Conservation (phyloP, 1,140 invertebrate genomes). For the Oreohelix idahoensis region DNA sequence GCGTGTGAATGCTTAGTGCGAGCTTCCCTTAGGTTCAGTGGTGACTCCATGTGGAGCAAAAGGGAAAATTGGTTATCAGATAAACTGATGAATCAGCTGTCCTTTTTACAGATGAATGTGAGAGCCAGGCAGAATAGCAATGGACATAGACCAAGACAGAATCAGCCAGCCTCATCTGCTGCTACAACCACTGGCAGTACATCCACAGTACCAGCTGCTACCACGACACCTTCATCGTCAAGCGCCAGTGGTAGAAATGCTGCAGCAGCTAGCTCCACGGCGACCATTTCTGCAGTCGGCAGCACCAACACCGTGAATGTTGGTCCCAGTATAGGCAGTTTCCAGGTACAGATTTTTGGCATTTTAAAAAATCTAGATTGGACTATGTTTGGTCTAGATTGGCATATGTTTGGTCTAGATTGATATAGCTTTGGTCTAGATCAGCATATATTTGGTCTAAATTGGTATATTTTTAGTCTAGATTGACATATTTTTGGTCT, state of each 20-base stretch:
- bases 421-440: too few relatives aligned
- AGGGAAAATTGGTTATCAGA: too few relatives aligned
- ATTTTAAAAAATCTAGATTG: too few relatives aligned
- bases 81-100: neutral
- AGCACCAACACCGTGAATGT: neutral
- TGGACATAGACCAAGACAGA: neutral
- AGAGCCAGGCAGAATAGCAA: constrained; percentile 27
- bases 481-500: too few relatives aligned
- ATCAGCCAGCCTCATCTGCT: neutral
- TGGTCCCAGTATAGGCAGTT: neutral
- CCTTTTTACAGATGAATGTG: constrained; percentile 32
- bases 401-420: too few relatives aligned
- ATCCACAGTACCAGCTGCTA: neutral
- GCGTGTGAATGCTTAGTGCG: too few relatives aligned
- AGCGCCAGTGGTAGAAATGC: neutral
- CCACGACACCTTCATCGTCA: neutral
- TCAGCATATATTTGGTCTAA: too few relatives aligned
- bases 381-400: too few relatives aligned
- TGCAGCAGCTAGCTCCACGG: neutral
- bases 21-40: too few relatives aligned
- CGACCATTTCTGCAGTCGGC: too few relatives aligned
- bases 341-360: constrained; percentile 26
- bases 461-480: too few relatives aligned
- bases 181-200: constrained; percentile 9
- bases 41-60: too few relatives aligned